Evolutionary conservation across 2,888 invertebrate species (phyloP).

Genomic region (Tinea trinotella): DNA sequence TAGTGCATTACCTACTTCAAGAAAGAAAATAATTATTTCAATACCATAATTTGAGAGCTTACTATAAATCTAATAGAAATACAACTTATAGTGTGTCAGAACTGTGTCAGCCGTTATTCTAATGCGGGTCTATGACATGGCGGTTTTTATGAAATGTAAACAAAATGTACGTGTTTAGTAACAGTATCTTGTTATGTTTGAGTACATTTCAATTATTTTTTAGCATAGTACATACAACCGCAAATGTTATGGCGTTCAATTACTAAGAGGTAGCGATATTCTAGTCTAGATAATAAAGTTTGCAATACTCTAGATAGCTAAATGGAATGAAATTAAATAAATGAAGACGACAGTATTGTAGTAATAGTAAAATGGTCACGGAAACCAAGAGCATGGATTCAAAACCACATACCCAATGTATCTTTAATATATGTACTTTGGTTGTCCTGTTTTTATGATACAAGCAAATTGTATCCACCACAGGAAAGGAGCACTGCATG

Average conservation of each 20-base stretch:
- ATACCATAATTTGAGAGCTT: constrained; percentile 1
- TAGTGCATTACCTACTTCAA: background rate
- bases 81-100: background rate
- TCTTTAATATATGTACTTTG: no score
- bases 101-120: background rate
- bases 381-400: no score
- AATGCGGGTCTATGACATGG: background rate
- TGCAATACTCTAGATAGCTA: no score
- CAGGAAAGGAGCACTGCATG: no score
- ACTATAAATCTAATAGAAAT: background rate
- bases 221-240: constrained; percentile 26
- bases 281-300: no score
- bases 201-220: constrained; percentile 26
- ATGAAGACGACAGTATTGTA: no score
- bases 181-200: constrained; percentile 34
- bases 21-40: background rate
- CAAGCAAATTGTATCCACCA: no score
- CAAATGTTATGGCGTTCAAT: background rate
- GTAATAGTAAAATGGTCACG: no score
- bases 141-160: background rate
- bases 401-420: no score
- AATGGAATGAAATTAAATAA: no score
- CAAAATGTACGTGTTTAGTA: constrained; percentile 25
- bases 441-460: no score
- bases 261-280: background rate